phyloP scores from a whole-genome alignment of 2,113 vertebrate genomes.

The Apistogramma diplotaenia region DNA sequence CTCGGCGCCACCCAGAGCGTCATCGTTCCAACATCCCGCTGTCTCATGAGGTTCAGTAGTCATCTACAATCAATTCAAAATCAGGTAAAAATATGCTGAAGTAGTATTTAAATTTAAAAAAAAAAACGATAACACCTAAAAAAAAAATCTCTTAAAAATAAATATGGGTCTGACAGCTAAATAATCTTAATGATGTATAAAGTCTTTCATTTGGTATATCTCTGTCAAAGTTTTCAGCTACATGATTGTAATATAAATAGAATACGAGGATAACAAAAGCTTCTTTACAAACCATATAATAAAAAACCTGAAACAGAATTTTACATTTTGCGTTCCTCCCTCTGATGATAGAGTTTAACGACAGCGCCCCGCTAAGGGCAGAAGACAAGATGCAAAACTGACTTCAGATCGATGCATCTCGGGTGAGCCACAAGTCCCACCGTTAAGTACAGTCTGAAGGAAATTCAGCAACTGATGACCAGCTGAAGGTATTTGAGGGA shows the following conservation, averaged over 20 bases:
- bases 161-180: conserved; percentile 69
- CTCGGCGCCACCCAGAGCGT: background rate
- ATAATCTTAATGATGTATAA: conserved; percentile 56
- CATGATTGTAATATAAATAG: conserved; percentile 62
- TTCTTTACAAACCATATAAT: conserved; percentile 49
- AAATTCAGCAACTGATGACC: conserved; percentile 19
- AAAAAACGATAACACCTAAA: conserved; percentile 44
- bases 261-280: conserved; percentile 62
- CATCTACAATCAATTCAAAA: conserved; percentile 18
- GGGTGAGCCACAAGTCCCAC: conserved; percentile 3
- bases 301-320: conserved; percentile 48
- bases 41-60: background rate
- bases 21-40: background rate
- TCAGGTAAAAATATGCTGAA: conserved; percentile 21
- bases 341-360: conserved; percentile 12
- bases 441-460: conserved; percentile 4
- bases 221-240: conserved; percentile 48
- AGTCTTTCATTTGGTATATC: conserved; percentile 64
- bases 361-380: background rate
- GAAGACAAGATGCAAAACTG: conserved; percentile 24
- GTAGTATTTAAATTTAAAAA: conserved; percentile 40
- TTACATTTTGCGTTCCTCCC: background rate
- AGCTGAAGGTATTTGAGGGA: conserved; percentile 4
- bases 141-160: conserved; percentile 72
- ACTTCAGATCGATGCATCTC: conserved; percentile 35